Conservation (phyloP, 2,888 invertebrate species). For the Drosophila rellima region DNA sequence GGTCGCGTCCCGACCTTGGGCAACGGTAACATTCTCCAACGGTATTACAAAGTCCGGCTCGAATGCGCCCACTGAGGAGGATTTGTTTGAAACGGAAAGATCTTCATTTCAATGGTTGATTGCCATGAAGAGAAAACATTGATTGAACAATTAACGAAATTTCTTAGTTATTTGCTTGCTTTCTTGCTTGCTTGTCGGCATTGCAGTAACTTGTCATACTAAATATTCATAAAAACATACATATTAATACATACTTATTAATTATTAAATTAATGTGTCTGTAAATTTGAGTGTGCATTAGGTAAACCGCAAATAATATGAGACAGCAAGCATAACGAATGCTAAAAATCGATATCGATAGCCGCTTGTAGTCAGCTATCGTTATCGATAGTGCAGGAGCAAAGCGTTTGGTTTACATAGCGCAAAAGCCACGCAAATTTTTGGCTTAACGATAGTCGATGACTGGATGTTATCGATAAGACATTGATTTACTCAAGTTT, state of each 20-base stretch:
- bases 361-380: neutral
- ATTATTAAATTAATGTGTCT: neutral
- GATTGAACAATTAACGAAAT: slow-evolving; percentile 72
- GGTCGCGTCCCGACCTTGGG: slow-evolving; percentile 91
- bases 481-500: neutral
- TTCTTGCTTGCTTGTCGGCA: neutral
- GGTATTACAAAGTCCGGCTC: slow-evolving; percentile 92
- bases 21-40: slow-evolving; percentile 91
- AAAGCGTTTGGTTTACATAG: slow-evolving; percentile 3
- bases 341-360: slow-evolving; percentile 1
- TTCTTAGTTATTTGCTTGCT: slow-evolving; percentile 27
- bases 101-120: slow-evolving; percentile 78
- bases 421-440: neutral
- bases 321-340: neutral
- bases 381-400: neutral
- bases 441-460: neutral
- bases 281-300: neutral
- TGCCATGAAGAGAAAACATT: slow-evolving; percentile 76
- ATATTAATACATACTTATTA: neutral
- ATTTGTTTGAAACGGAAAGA: slow-evolving; percentile 84
- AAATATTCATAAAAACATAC: neutral
- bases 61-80: slow-evolving; percentile 88
- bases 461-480: neutral
- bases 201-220: slow-evolving; percentile 17
- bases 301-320: neutral